Evolutionary conservation across 2,888 invertebrate genomes (phyloP).

Genomic region (Drosophila anomalata): DNA sequence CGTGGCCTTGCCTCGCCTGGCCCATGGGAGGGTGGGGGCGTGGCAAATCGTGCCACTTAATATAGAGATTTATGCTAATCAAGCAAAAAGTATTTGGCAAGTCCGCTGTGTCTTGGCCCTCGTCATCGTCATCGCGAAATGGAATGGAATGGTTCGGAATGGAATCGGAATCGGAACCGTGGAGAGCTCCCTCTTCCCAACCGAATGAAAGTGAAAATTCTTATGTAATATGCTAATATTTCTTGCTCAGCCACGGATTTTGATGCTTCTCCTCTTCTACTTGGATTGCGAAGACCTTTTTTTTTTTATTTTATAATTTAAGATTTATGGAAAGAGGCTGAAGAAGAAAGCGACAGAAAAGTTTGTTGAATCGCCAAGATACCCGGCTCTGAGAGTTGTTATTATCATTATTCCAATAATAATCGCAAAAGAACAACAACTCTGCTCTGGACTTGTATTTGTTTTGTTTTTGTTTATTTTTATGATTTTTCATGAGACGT

Average conservation of each 20-base stretch:
- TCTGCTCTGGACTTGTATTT: slow-evolving; percentile 1
- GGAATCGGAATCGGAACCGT: slow-evolving; percentile 5
- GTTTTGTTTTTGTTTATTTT: not conserved
- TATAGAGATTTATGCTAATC: slow-evolving; percentile 59
- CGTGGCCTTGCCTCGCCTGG: slow-evolving; percentile 39
- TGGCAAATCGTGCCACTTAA: slow-evolving; percentile 38
- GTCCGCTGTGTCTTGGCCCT: not conserved
- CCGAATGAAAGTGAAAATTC: slow-evolving; percentile 55
- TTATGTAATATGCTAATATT: slow-evolving; percentile 55
- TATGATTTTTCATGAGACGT: not conserved
- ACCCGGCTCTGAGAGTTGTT: not conserved
- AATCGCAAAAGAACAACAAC: slow-evolving; percentile 15
- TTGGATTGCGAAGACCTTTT: slow-evolving; percentile 51
- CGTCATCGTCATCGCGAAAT: slow-evolving; percentile 20
- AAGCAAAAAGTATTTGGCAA: slow-evolving; percentile 51
- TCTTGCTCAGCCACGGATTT: slow-evolving; percentile 43
- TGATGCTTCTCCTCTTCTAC: slow-evolving; percentile 5
- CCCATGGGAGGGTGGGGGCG: too few species aligned
- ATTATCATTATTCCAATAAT: slow-evolving; percentile 25
- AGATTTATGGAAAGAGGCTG: slow-evolving; percentile 30
- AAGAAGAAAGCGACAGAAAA: slow-evolving; percentile 39
- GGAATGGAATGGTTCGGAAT: slow-evolving; percentile 17
- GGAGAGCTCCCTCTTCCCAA: slow-evolving; percentile 17
- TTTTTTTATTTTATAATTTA: slow-evolving; percentile 22
- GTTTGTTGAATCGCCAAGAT: slow-evolving; percentile 1